A percentile compares a stretch with the other conserved stretches of the same genome.
phyloP scores from a whole-genome alignment of 1,140 invertebrate genomes.

The Latrodectus geometricus region DNA sequence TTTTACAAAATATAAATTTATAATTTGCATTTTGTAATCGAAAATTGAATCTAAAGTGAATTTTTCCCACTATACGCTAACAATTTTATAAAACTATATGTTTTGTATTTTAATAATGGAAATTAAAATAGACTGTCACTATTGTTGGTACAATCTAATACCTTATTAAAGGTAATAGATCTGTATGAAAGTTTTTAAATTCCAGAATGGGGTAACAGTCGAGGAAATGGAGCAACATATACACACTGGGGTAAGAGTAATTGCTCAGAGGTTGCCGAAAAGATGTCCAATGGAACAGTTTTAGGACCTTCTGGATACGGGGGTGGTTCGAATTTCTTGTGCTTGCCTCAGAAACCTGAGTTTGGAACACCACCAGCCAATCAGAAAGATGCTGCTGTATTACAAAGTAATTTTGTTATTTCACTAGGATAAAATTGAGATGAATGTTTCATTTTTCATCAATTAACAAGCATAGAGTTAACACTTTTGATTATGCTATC shows the following conservation, averaged over 20 bases:
- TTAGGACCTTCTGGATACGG: constrained; percentile 4
- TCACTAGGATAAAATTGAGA: background rate
- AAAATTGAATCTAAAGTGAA: no score
- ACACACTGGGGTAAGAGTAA: constrained; percentile 40
- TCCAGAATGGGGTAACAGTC: constrained; percentile 14
- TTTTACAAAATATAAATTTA: no score
- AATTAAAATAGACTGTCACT: background rate
- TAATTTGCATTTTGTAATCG: no score
- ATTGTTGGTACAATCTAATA: background rate
- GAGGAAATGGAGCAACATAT: constrained; percentile 42
- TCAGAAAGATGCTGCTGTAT: background rate
- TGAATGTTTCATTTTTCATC: no score
- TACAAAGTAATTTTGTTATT: background rate
- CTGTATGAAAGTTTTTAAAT: background rate
- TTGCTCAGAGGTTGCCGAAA: constrained; percentile 26
- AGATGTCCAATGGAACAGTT: background rate
- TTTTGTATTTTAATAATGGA: background rate
- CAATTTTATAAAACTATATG: background rate
- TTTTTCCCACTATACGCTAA: background rate
- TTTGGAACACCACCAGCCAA: background rate
- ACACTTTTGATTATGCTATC: no score
- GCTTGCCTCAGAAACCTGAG: constrained; percentile 8
- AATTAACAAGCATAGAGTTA: no score
- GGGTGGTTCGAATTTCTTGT: constrained; percentile 41
- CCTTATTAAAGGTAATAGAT: background rate